These are phyloP conservation scores for Sphinx pinastri DNA, from an alignment of 2,888 invertebrate species.

Conservation along the genomic window DNA sequence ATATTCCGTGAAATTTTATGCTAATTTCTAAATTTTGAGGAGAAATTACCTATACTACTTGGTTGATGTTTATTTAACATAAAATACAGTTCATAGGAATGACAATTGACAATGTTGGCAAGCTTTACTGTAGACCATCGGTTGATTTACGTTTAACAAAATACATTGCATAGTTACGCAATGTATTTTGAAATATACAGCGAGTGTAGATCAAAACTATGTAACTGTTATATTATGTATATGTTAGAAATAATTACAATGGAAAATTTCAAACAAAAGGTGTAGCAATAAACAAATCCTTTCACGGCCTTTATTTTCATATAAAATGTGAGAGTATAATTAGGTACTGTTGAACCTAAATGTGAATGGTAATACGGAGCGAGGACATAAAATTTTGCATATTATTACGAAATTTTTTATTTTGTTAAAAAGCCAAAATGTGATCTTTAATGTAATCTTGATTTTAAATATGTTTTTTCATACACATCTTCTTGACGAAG, in stretches of 20 bases:
- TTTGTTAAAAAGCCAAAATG: constrained; percentile 10
- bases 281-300: constrained; percentile 21
- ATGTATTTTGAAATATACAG: neutral
- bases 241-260: neutral
- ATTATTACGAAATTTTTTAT: constrained; percentile 23
- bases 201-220: too few species aligned
- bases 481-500: neutral
- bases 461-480: constrained; percentile 21
- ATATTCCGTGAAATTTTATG: too few species aligned
- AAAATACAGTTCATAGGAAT: neutral
- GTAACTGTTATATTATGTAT: too few species aligned
- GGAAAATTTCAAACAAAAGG: neutral
- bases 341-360: constrained; percentile 24
- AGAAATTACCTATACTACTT: neutral
- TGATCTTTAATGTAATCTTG: constrained; percentile 24
- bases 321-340: constrained; percentile 24
- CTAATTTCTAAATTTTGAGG: too few species aligned
- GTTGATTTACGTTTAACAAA: neutral
- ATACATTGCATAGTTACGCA: neutral
- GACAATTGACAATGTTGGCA: neutral
- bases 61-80: neutral
- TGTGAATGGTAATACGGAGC: constrained; percentile 27
- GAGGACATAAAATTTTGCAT: constrained; percentile 22
- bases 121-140: neutral
- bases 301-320: constrained; percentile 23